Base-by-base conservation (phyloP, 2,113 vertebrate species). In the Alectura lathami region DNA sequence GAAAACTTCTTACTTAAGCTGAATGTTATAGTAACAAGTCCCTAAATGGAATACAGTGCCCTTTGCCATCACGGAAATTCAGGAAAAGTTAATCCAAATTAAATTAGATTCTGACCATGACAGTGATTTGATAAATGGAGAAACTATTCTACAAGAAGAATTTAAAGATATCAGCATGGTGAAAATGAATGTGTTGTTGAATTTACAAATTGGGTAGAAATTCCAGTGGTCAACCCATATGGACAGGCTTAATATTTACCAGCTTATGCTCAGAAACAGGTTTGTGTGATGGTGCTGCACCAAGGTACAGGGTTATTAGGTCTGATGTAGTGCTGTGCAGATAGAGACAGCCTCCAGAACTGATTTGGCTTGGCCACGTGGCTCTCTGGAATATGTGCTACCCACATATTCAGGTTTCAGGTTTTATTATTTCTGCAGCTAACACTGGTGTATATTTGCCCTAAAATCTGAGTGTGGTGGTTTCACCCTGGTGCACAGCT, bases 181-280 rank as follows among this genome's bases (percentile, higher is more conserved):
- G 5, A 78, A 89, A 91, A 85, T 7, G 0, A 42, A 59, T 11
- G 2, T 24, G 48, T 7, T 43, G 2, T 38, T 78, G 56, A 45
- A 26, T 63, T 89, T 93, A 84, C 57, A 17, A 40, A 2, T 18
- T 13, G 69, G 12, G 20, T 42, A 54, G 47, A 54, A 0, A 8
- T 59, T 81, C 4, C 21, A 66, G 36, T 11, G 23, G 16, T 23
- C 77, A 84, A 2, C 2, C 24, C 15, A n/a, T 45, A n/a, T 4
- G 22, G 36, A 74, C 36, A 13, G 43, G 8, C 17, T 67, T 75
- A 45, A 40, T 15, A 17, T 26, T 74, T 57, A 53, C 12, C n/a
- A 0, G 1, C 2, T 1, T 11, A 23, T 11, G 22, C 16, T 83
- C 32, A 75, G n/a, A 54, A 59, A 42, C 13, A 36, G 4, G 5